A percentile compares a stretch with the other conserved stretches of the same genome.
Conservation (phyloP, 1,140 invertebrate genomes). For the Luehdorfia chinensis region DNA sequence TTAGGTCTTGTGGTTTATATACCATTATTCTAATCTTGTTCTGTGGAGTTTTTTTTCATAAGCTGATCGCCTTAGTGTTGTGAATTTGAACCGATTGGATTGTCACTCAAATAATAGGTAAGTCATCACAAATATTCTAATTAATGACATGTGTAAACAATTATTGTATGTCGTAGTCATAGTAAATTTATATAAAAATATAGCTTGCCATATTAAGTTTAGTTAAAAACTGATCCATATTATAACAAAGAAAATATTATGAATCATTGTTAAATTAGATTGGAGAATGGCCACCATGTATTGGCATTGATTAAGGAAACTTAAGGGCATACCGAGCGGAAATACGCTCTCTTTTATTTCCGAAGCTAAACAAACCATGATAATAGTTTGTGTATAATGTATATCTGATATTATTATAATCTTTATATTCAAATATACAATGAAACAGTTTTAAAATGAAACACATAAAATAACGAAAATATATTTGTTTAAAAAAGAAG, state of each 20-base stretch:
- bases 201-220: too few relatives aligned
- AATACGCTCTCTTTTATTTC: slow-evolving; percentile 13
- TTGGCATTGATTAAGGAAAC: slow-evolving; percentile 5
- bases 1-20: slow-evolving; percentile 68
- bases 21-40: slow-evolving; percentile 51
- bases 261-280: background rate
- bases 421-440: too few relatives aligned
- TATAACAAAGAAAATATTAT: background rate
- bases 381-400: background rate
- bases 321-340: slow-evolving; percentile 9
- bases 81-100: slow-evolving; percentile 62
- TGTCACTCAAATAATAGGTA: slow-evolving; percentile 55
- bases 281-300: background rate
- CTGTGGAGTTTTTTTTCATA: slow-evolving; percentile 43
- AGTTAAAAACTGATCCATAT: background rate
- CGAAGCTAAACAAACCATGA: slow-evolving; percentile 1
- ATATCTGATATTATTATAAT: too few relatives aligned
- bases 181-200: too few relatives aligned
- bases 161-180: background rate
- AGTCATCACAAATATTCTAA: slow-evolving; percentile 28
- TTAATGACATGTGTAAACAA: background rate
- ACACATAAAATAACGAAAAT: too few relatives aligned
- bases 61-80: slow-evolving; percentile 53
- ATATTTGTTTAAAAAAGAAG: background rate
- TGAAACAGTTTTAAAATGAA: too few relatives aligned